Evolutionary conservation across 2,113 vertebrate species (phyloP), one percentile per base, ranked within the genome.

Genomic region (Platycercus adscitus): DNA sequence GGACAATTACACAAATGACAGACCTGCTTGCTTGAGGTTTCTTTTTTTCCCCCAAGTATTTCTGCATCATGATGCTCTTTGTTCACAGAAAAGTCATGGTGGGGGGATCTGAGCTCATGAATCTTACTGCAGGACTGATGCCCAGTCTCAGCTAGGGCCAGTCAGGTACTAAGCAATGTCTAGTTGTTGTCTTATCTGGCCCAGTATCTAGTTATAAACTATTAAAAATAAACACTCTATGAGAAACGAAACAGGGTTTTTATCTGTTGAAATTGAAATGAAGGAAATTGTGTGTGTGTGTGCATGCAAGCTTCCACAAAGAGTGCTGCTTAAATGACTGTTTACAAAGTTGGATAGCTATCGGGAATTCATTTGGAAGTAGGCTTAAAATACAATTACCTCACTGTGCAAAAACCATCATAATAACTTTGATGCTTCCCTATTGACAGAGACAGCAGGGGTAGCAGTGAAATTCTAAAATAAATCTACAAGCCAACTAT

Each of bases 331-430:
- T 69, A 78, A 89, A 68, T 64, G 71, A 14, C 75, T 95, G 78
- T 73, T 93, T 93, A 46, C 84, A 75, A 89, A 92, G 81, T 63
- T 44, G 76, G 73, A 50, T 71, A 61, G 53, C 76, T 81, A 49
- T 81, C 0, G 1, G 50, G 47, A 86, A 91, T 90, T 89, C 84
- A 37, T 66, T 78, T 65, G 72, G 72, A 94, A 86, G 65, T 6
- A 50, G 79, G 76, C 56, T 95, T 90, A 94, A 94, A 93, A 88
- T 52, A 88, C 55, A 86, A 88, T 88, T 95, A 91, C 53, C 64
- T 94, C 61, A 23, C 52, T 35, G 52, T 84, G 56, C 65, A 90
- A 84, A 95, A 76, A 2, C 14, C 49, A 49, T 84, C 80, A 6
- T 46, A 69, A 89, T 50, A 77, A 49, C 29, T 89, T 78, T 80